These are phyloP conservation scores for Brachionus rubens DNA, from an alignment of 1,140 invertebrate species.

Conservation along the genomic window DNA sequence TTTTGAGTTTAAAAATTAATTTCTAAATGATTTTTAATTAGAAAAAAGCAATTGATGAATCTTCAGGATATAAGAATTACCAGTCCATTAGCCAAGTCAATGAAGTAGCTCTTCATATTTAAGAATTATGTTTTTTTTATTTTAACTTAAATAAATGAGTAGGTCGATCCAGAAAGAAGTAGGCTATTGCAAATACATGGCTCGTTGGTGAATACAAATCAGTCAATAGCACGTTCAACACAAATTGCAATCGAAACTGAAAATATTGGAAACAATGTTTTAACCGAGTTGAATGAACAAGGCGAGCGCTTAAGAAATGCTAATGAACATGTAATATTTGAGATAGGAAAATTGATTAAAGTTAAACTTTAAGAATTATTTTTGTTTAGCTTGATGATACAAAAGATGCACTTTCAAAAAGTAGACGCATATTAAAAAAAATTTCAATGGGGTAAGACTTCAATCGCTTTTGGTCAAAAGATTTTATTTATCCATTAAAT, in stretches of 20 bases:
- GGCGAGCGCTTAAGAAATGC: conserved; percentile 31
- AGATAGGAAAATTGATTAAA: not conserved
- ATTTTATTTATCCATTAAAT: not conserved
- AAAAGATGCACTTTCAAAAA: not conserved
- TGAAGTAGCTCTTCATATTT: not conserved
- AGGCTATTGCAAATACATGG: conserved; percentile 23
- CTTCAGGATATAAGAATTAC: not conserved
- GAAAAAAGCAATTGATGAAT: not conserved
- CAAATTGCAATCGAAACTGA: conserved; percentile 46
- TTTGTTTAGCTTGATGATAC: conserved; percentile 29
- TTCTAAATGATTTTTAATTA: not conserved
- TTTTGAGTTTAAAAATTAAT: not conserved
- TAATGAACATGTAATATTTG: conserved; percentile 20
- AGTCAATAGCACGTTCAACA: conserved; percentile 20
- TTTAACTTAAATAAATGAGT: not conserved
- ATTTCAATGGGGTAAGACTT: not conserved
- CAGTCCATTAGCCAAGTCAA: conserved; percentile 15
- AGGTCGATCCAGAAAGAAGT: conserved; percentile 11
- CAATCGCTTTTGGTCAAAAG: not conserved
- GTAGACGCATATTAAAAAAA: conserved; percentile 25
- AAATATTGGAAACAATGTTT: conserved; percentile 21
- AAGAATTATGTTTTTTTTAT: not conserved
- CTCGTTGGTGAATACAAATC: conserved; percentile 7
- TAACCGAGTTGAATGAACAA: conserved; percentile 39
- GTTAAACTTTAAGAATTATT: not conserved